Percentiles rank a stretch among this genome's conserved stretches.
phyloP scores from a whole-genome alignment of 2,888 invertebrate genomes.

The Eupithecia exiguata region DNA sequence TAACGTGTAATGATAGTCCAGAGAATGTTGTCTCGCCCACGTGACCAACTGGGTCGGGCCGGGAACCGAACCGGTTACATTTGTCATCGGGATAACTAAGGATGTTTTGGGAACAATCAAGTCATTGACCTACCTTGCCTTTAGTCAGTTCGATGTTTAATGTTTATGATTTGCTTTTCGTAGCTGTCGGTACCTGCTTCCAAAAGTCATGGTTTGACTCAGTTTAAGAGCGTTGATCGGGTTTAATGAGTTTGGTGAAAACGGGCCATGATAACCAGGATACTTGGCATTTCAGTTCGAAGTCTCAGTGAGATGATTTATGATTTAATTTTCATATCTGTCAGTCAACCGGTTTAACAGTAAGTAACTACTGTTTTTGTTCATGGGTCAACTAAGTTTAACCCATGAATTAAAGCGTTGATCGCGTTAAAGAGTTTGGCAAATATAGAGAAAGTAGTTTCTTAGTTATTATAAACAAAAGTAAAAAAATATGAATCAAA shows the following conservation, averaged over 20 bases:
- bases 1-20: slow-evolving; percentile 17
- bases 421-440: too few relatives aligned
- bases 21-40: slow-evolving; percentile 70
- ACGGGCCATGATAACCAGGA: not conserved
- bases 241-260: not conserved
- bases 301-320: too few relatives aligned
- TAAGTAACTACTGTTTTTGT: too few relatives aligned
- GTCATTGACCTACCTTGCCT: slow-evolving; percentile 4
- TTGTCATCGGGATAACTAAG: slow-evolving; percentile 22
- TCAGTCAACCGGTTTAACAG: too few relatives aligned
- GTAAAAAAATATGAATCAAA: too few relatives aligned
- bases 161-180: not conserved
- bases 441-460: too few relatives aligned
- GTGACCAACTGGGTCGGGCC: slow-evolving; percentile 44
- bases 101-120: slow-evolving; percentile 16
- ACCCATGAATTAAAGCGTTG: too few relatives aligned
- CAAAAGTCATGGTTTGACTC: not conserved
- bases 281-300: too few relatives aligned
- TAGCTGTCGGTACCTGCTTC: not conserved
- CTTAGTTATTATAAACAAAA: too few relatives aligned
- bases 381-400: too few relatives aligned
- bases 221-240: not conserved
- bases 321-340: too few relatives aligned
- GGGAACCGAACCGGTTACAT: slow-evolving; percentile 65
- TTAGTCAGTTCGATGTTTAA: not conserved